These are phyloP conservation scores for Camponotus vicinus DNA, from an alignment of 1,140 invertebrate species.

Conservation along the genomic window DNA sequence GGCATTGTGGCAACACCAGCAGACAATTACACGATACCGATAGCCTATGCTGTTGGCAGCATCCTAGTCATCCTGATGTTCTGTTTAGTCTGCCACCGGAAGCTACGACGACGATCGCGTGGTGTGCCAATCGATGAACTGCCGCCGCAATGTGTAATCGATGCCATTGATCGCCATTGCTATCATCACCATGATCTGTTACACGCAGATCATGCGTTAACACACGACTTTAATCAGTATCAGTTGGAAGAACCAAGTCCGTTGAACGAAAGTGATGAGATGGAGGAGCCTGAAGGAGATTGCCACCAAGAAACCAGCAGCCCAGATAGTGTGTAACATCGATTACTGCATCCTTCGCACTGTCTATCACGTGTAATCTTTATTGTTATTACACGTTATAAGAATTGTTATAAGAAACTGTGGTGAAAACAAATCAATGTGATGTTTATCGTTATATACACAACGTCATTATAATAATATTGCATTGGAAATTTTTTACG, in stretches of 20 bases:
- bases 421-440: not conserved
- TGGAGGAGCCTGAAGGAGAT: conserved; percentile 72
- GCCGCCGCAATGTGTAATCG: conserved; percentile 78
- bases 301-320: conserved; percentile 77
- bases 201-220: conserved; percentile 72
- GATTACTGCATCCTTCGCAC: conserved; percentile 53
- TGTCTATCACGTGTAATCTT: conserved; percentile 71
- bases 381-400: conserved; percentile 67
- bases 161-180: conserved; percentile 78
- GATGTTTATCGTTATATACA: not conserved
- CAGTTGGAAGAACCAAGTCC: conserved; percentile 79
- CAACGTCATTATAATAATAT: not conserved
- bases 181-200: conserved; percentile 83
- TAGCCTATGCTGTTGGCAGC: conserved; percentile 77
- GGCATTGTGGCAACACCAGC: conserved; percentile 82
- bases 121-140: conserved; percentile 80
- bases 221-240: conserved; percentile 75
- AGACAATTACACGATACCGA: conserved; percentile 83
- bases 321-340: conserved; percentile 81
- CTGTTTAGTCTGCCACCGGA: conserved; percentile 82
- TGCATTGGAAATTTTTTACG: conserved; percentile 4
- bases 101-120: conserved; percentile 77
- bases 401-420: not conserved
- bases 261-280: conserved; percentile 77
- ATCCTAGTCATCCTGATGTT: conserved; percentile 78